Evolutionary conservation across 1,140 invertebrate genomes (phyloP).

Genomic region (Meloidogyne exigua): DNA sequence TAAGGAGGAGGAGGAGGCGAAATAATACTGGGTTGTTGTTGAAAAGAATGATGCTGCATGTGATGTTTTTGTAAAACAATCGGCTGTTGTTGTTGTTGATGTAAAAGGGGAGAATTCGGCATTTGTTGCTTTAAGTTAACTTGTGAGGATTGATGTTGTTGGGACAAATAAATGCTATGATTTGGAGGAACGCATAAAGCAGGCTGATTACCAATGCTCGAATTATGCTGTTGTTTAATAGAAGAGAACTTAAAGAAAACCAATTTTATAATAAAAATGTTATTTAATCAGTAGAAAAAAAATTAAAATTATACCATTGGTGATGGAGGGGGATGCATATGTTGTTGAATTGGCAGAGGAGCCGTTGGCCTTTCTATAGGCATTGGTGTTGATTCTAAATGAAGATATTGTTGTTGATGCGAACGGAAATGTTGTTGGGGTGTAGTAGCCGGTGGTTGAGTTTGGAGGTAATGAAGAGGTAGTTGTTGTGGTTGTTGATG

Average conservation of each 20-base stretch:
- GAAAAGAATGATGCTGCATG: background rate
- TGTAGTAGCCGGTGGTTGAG: background rate
- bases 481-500: constrained; percentile 12
- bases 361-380: constrained; percentile 7
- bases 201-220: background rate
- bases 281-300: too few species aligned
- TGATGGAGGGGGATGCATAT: constrained; percentile 10
- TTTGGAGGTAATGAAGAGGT: constrained; percentile 9
- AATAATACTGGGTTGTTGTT: constrained; percentile 3
- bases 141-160: background rate
- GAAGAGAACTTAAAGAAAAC: background rate
- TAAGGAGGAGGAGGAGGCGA: constrained; percentile 10
- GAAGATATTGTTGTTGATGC: background rate
- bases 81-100: constrained; percentile 6
- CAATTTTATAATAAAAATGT: background rate
- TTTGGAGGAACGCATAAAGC: background rate
- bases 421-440: background rate
- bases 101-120: background rate
- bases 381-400: constrained; percentile 11
- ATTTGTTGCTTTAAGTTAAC: background rate
- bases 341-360: constrained; percentile 7
- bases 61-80: background rate
- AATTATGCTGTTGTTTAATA: constrained; percentile 5
- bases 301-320: constrained; percentile 7
- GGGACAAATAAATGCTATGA: constrained; percentile 3